Evolutionary conservation across 2,113 vertebrate genomes (phyloP).

Genomic region (Podocnemis expansa): DNA sequence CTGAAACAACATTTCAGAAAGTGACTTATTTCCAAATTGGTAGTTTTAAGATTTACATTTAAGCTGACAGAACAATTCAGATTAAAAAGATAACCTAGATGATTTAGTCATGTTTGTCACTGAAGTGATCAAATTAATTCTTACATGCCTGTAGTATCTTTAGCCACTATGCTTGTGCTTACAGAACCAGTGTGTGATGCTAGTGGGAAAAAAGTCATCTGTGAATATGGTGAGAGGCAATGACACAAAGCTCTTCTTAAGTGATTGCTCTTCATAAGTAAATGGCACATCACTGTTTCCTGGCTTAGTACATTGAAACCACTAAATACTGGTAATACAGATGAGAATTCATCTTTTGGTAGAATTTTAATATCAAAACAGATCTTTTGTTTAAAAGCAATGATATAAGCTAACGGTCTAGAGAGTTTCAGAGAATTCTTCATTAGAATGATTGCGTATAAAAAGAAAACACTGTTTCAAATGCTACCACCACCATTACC

Average conservation of each 20-base stretch:
- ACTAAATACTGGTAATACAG: not conserved
- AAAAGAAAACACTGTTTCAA: not conserved
- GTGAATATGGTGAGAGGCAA: not conserved
- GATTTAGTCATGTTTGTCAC: constrained; percentile 16
- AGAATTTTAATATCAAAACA: not conserved
- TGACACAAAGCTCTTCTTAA: not conserved
- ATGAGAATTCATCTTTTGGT: not conserved
- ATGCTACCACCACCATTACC: not conserved
- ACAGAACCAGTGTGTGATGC: not conserved
- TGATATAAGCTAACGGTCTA: not conserved
- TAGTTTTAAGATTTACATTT: constrained; percentile 44
- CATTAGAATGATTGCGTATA: not conserved
- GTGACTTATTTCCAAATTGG: not conserved
- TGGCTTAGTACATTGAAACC: not conserved
- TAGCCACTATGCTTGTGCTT: not conserved
- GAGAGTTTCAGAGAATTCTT: not conserved
- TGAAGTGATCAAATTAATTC: constrained; percentile 32
- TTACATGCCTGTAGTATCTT: not conserved
- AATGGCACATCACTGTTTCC: not conserved
- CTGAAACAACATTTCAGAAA: not conserved
- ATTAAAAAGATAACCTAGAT: constrained; percentile 52
- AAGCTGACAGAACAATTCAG: constrained; percentile 48
- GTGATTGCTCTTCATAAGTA: not conserved
- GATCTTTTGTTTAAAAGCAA: not conserved
- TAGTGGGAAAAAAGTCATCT: constrained; percentile 19